phyloP scores from a whole-genome alignment of 2,113 vertebrate species.

The Asarcornis scutulata region DNA sequence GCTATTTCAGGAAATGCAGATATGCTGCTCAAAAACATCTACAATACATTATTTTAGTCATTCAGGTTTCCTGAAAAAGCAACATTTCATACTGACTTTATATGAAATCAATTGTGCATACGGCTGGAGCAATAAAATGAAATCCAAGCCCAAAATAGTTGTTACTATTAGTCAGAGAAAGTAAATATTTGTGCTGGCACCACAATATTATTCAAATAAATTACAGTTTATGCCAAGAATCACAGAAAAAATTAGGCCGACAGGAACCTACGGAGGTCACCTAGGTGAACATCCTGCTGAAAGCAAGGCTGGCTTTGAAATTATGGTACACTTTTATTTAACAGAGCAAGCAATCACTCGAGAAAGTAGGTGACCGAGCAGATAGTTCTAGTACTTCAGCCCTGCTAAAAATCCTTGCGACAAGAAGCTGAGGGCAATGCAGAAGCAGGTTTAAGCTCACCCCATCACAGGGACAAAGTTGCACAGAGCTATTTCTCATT shows the following conservation, averaged over 20 bases:
- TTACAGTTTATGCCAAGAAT: not conserved
- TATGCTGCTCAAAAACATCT: not conserved
- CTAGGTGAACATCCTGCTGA: not conserved
- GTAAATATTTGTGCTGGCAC: not conserved
- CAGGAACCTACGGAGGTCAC: not conserved
- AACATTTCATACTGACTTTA: not conserved
- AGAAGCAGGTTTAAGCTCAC: fast-evolving
- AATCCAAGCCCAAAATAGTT: not conserved
- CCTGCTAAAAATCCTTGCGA: not conserved
- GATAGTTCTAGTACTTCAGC: not conserved
- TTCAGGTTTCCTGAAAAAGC: not conserved
- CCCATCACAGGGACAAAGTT: not conserved
- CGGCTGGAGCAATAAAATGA: not conserved
- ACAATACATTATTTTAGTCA: not conserved
- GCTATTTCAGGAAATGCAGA: not conserved
- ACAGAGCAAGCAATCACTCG: not conserved
- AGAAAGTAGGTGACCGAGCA: not conserved
- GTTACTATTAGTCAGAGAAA: not conserved
- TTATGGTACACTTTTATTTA: not conserved
- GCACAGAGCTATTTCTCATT: not conserved
- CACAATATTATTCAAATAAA: not conserved
- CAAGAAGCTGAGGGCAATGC: not conserved
- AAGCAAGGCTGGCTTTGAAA: not conserved
- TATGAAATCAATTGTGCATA: not conserved
- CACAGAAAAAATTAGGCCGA: not conserved